Conservation (phyloP, 1,140 invertebrate genomes). For the Macrobrachium nipponense region DNA sequence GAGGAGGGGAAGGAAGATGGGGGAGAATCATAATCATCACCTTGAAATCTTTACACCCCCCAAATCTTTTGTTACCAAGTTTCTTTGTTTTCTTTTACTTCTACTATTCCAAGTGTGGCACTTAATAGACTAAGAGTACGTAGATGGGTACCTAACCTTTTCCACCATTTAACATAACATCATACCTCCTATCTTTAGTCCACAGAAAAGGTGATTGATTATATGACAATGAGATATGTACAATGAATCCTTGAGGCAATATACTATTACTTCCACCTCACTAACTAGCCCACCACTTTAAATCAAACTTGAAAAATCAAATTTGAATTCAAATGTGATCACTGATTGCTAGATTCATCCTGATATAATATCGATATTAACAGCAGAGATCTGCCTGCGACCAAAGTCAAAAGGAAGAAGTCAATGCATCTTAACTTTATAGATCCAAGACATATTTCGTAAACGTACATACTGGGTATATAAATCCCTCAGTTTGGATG, state of each 20-base stretch:
- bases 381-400: slow-evolving; percentile 10
- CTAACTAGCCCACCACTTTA: background rate
- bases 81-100: background rate
- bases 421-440: slow-evolving; percentile 11
- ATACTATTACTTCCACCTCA: background rate
- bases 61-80: background rate
- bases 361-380: slow-evolving; percentile 1
- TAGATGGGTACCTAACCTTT: slow-evolving; percentile 17
- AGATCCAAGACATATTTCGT: background rate
- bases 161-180: slow-evolving; percentile 24
- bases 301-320: slow-evolving; percentile 21
- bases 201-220: slow-evolving; percentile 60
- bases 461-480: slow-evolving; percentile 17
- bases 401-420: slow-evolving; percentile 11
- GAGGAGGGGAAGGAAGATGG: background rate
- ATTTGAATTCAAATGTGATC: slow-evolving; percentile 18
- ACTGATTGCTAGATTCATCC: background rate
- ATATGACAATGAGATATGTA: slow-evolving; percentile 61
- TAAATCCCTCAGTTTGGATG: slow-evolving; percentile 56
- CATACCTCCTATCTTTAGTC: slow-evolving; percentile 50
- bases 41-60: background rate
- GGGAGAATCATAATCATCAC: background rate
- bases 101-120: slow-evolving; percentile 14
- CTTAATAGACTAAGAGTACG: slow-evolving; percentile 36
- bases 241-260: slow-evolving; percentile 45